Percentiles rank a stretch among this genome's conserved stretches.
Conservation (phyloP, 2,113 vertebrate species). For the Takifugu flavidus region DNA sequence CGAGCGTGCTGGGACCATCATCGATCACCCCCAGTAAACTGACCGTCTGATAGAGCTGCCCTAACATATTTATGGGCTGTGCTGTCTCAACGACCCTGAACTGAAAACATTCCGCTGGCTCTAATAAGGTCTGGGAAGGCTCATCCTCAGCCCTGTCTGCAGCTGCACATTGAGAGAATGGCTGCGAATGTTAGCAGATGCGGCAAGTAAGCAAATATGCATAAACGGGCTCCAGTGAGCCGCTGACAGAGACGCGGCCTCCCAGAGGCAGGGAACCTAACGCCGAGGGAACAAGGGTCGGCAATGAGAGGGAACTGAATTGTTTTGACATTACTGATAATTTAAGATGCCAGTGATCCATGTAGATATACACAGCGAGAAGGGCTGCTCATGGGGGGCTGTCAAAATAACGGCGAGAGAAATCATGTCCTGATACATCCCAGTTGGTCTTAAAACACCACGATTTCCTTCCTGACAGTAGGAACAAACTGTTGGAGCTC, state of each 20-base stretch:
- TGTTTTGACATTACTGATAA: conserved; percentile 78
- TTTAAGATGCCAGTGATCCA: conserved; percentile 66
- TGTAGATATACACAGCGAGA: conserved; percentile 9
- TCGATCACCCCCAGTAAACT: conserved; percentile 73
- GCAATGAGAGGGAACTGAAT: conserved; percentile 70
- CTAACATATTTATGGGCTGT: conserved; percentile 75
- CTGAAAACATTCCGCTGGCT: conserved; percentile 52
- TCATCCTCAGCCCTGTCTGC: conserved; percentile 33
- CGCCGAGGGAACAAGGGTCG: conserved; percentile 48
- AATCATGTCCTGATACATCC: too few relatives aligned
- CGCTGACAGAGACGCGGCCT: conserved; percentile 65
- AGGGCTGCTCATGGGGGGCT: neutral
- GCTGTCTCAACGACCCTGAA: conserved; percentile 69
- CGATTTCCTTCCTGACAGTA: neutral
- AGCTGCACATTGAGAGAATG: conserved; percentile 17
- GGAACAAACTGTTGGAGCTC: conserved; percentile 5
- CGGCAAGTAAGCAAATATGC: conserved; percentile 73
- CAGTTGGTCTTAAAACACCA: too few relatives aligned
- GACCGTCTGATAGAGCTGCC: conserved; percentile 70
- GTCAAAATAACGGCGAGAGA: neutral
- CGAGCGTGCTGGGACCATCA: conserved; percentile 71
- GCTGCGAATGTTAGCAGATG: conserved; percentile 70
- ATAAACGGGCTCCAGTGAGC: conserved; percentile 68
- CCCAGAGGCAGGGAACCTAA: conserved; percentile 40
- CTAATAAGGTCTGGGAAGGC: conserved; percentile 67